Base-by-base conservation (phyloP, 2,888 invertebrate genomes). In the Aplocera efformata region DNA sequence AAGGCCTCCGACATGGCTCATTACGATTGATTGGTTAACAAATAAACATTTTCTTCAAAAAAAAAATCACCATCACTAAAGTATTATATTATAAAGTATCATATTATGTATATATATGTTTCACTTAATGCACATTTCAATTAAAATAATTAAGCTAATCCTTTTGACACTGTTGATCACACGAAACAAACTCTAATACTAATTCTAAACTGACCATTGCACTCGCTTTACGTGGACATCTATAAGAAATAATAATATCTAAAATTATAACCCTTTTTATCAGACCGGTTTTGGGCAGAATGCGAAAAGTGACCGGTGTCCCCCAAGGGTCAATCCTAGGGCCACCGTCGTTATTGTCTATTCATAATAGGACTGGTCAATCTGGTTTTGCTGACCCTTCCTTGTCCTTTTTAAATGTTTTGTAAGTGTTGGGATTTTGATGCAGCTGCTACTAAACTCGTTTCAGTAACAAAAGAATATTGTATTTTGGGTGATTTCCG, bases 361-460 rank as follows among this genome's bases (percentile, higher is more conserved):
- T 78, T 72, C 70, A 72, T 73, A 72, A 77, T 75, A 71, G 73
- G 71, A 81, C 80, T 81, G 81, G 82, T 81, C 82, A 88, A 83
- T 85, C 86, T 79, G 80, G 84, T 85, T 83, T 54, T 53, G 56
- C 72, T 85, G 85, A 85, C 85, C 86, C 86, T 83, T 84, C 71
- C 82, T 81, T 84, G 66, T 70, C 72, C 73, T 77, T 74, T 76
- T 63, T 51, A 48, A 63, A 69, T 63, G 61, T 66, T 71, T 75
- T 71, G 67, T 67, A 55, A 61, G 57, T 62, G 56, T 61, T 50
- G 52, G 64, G 65, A 67, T 67, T 72, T 64, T 35, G 58, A 59
- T 61, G 71, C 85, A 84, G 85, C 85, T 85, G 85, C 73, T 67
- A 32, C 47, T 34, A 48, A 60, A 72, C 72, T 67, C 67, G 73